Evolutionary conservation across 2,888 invertebrate species (phyloP).

Genomic region (Chymomyza procnemis): DNA sequence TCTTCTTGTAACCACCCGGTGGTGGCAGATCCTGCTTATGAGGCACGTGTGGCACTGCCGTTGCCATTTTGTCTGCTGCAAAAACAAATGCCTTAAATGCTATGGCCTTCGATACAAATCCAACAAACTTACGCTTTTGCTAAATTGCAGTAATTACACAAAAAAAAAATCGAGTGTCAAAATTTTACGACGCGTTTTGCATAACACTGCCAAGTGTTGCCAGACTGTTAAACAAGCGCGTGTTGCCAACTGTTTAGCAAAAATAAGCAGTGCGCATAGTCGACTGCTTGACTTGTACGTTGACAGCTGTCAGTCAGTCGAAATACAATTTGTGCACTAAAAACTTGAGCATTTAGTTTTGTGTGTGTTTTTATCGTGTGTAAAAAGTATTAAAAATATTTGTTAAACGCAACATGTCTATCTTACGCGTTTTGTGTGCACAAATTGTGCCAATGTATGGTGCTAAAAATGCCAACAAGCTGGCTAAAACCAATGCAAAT

Average conservation of each 20-base stretch:
- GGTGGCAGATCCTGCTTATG: slow-evolving; percentile 95
- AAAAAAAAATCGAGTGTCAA: slow-evolving; percentile 42
- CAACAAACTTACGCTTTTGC: slow-evolving; percentile 45
- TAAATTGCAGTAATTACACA: slow-evolving; percentile 7
- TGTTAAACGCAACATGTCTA: neutral
- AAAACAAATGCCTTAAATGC: neutral
- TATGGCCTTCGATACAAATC: no score
- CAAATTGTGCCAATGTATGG: neutral
- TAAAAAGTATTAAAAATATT: neutral
- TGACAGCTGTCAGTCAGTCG: neutral
- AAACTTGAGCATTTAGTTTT: neutral
- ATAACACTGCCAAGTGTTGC: slow-evolving; percentile 64
- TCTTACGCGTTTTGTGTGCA: neutral
- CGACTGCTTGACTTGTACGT: neutral
- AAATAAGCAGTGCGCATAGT: neutral
- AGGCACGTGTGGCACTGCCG: slow-evolving; percentile 69
- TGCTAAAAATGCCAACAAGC: neutral
- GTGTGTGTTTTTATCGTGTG: neutral
- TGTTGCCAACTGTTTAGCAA: neutral
- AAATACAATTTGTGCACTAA: no score
- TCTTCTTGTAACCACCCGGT: slow-evolving; percentile 90
- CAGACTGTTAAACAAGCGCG: neutral
- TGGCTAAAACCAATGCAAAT: no score
- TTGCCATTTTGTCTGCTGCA: slow-evolving; percentile 56
- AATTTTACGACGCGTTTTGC: slow-evolving; percentile 68